Percentiles rank a stretch among this genome's conserved stretches.
These are phyloP conservation scores for Pogoniulus pusillus DNA, from an alignment of 2,797 vertebrate genomes.

Conservation along the genomic window DNA sequence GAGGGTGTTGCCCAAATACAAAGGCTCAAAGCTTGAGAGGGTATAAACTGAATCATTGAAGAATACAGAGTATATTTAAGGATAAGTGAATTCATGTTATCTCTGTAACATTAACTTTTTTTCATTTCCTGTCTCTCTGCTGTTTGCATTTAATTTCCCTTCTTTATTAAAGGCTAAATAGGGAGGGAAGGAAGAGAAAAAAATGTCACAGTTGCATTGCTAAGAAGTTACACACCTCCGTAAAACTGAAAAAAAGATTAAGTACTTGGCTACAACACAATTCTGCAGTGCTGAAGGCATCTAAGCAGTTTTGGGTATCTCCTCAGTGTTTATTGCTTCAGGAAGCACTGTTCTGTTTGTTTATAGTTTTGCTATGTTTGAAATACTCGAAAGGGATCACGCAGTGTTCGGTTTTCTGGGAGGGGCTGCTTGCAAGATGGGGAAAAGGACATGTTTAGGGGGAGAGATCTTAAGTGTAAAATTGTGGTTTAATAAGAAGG, in stretches of 20 bases:
- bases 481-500: background rate
- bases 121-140: constrained; percentile 43
- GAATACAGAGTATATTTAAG: constrained; percentile 41
- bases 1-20: background rate
- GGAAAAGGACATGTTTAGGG: background rate
- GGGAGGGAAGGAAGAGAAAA: constrained; percentile 14
- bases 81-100: constrained; percentile 55
- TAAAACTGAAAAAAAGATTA: constrained; percentile 37
- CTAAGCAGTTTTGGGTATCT: background rate
- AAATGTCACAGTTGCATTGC: background rate
- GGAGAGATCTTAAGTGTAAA: background rate
- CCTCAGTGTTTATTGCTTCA: background rate
- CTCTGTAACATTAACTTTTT: constrained; percentile 33
- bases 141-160: constrained; percentile 62
- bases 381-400: background rate
- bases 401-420: background rate
- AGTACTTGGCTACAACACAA: background rate
- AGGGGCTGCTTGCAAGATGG: background rate
- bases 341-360: background rate
- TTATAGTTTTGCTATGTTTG: background rate
- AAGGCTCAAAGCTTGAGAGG: background rate
- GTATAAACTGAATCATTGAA: background rate
- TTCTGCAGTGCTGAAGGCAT: background rate
- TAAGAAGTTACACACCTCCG: background rate
- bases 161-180: constrained; percentile 23